These are phyloP conservation scores for Lordiphosa stackelbergi DNA, from an alignment of 1,140 invertebrate genomes.

Conservation along the genomic window DNA sequence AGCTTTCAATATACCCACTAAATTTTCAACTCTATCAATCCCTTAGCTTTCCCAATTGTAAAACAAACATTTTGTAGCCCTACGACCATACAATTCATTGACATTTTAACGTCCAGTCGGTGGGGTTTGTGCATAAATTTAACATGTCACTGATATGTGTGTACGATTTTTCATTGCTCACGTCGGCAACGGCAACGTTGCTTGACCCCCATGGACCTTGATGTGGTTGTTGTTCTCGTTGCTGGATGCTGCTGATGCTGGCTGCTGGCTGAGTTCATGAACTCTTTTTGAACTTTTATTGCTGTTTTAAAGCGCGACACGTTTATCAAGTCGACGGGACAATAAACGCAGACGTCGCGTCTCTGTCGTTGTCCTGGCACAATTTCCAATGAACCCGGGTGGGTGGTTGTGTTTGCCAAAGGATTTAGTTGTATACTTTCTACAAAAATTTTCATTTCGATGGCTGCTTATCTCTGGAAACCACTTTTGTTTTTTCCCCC, in stretches of 20 bases:
- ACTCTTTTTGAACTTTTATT: slow-evolving; percentile 55
- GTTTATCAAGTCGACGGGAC: slow-evolving; percentile 41
- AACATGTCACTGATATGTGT: too few relatives aligned
- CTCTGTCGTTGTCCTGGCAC: slow-evolving; percentile 30
- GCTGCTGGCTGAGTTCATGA: slow-evolving; percentile 60
- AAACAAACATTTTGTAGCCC: too few relatives aligned
- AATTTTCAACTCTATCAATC: too few relatives aligned
- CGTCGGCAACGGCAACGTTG: slow-evolving; percentile 19
- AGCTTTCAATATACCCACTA: too few relatives aligned
- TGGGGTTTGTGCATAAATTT: too few relatives aligned
- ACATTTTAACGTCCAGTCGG: too few relatives aligned
- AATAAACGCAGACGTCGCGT: slow-evolving; percentile 42
- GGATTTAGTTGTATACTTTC: slow-evolving; percentile 27
- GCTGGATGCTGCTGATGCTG: slow-evolving; percentile 22
- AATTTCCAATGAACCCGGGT: slow-evolving; percentile 14
- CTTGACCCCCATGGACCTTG: slow-evolving; percentile 34
- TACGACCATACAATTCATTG: too few relatives aligned
- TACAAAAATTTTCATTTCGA: slow-evolving; percentile 32
- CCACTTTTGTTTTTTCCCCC: not conserved
- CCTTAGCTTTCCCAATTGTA: too few relatives aligned
- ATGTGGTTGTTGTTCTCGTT: slow-evolving; percentile 14
- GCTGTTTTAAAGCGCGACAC: slow-evolving; percentile 46
- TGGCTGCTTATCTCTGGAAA: slow-evolving; percentile 4
- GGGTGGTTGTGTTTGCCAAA: slow-evolving; percentile 1
- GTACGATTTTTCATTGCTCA: not conserved